Percentiles rank a stretch among this genome's conserved stretches.
Conservation (phyloP, 2,888 invertebrate species). For the Luffia ferchaultella region DNA sequence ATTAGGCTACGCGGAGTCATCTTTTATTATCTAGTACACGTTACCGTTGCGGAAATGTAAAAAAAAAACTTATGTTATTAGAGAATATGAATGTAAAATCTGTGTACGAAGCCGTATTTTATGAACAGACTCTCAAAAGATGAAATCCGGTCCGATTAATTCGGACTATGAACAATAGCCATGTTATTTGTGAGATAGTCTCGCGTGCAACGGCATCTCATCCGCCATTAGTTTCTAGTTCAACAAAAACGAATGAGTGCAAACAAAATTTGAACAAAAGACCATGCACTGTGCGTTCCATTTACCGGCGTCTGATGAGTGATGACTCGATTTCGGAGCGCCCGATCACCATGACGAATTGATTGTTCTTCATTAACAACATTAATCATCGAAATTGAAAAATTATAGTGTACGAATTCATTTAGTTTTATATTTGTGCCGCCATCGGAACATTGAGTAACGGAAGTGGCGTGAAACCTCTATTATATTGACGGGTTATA, state of each 20-base stretch:
- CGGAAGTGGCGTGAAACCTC: neutral
- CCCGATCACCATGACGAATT: slow-evolving; percentile 16
- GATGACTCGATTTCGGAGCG: slow-evolving; percentile 6
- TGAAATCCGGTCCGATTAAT: too few relatives aligned
- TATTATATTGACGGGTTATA: neutral
- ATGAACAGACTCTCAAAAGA: too few relatives aligned
- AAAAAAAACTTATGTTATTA: too few relatives aligned
- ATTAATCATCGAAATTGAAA: slow-evolving; percentile 25
- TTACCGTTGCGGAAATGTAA: too few relatives aligned
- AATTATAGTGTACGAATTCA: neutral
- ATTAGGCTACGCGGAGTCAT: too few relatives aligned
- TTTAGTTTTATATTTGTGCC: neutral
- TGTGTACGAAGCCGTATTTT: too few relatives aligned
- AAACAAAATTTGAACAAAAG: slow-evolving; percentile 37
- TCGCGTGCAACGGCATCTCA: slow-evolving; percentile 47
- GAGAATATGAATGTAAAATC: too few relatives aligned
- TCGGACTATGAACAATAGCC: slow-evolving; percentile 31
- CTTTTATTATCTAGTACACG: too few relatives aligned
- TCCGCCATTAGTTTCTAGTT: slow-evolving; percentile 42
- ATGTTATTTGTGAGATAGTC: slow-evolving; percentile 31
- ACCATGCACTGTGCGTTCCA: slow-evolving; percentile 9
- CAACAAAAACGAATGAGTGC: slow-evolving; percentile 36
- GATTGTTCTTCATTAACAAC: slow-evolving; percentile 30
- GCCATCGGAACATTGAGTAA: neutral
- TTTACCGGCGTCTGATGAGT: slow-evolving; percentile 5